These are phyloP conservation scores for Heteromurus nitidus DNA, from an alignment of 2,888 invertebrate genomes.

Conservation along the genomic window DNA sequence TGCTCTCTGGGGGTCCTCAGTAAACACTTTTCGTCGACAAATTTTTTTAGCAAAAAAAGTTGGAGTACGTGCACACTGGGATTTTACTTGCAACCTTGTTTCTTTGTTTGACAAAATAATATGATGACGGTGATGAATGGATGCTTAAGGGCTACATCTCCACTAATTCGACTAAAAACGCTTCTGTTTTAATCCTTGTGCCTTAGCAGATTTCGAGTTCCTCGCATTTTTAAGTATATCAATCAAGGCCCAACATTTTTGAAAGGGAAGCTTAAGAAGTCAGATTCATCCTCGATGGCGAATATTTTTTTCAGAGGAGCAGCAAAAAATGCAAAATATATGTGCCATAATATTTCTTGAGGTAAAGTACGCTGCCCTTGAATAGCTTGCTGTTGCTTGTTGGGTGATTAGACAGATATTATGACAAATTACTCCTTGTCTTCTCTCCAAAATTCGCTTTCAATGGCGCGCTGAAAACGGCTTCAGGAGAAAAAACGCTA, in stretches of 20 bases:
- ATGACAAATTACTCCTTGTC: constrained; percentile 49
- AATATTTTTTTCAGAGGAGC: background rate
- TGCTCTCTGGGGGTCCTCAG: background rate
- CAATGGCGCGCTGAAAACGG: constrained; percentile 29
- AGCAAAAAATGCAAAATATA: constrained; percentile 22
- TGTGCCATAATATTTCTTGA: background rate
- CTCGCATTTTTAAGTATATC: background rate
- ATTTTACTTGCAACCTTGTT: constrained; percentile 41
- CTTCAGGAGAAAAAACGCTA: constrained; percentile 40
- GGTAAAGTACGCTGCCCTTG: constrained; percentile 9
- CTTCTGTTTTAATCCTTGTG: constrained; percentile 21
- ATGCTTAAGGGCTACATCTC: constrained; percentile 30
- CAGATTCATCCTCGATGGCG: background rate
- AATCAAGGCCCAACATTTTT: constrained; percentile 17
- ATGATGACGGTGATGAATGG: constrained; percentile 50
- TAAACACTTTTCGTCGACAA: background rate
- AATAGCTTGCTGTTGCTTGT: constrained; percentile 24
- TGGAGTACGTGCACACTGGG: background rate
- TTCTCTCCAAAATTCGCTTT: background rate
- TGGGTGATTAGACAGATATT: constrained; percentile 51
- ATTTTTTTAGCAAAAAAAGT: constrained; percentile 11
- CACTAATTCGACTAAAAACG: no score
- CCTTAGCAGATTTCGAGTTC: background rate
- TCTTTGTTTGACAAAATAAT: constrained; percentile 44
- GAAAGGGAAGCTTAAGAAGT: constrained; percentile 3